Base-by-base conservation (phyloP, 2,888 invertebrate genomes). In the Hyppa rectilinea region DNA sequence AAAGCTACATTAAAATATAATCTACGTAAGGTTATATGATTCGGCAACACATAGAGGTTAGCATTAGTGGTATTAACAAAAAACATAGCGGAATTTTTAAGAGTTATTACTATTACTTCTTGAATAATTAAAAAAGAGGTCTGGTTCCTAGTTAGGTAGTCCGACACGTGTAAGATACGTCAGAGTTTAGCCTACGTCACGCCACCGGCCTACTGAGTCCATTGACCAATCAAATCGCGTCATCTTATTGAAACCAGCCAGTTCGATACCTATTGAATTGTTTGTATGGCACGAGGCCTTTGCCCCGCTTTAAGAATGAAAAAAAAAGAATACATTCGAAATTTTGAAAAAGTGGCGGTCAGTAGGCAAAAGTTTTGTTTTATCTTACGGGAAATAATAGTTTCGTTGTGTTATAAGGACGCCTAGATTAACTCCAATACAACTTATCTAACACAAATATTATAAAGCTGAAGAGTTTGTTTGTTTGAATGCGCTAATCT, bases 51-150 rank as follows among this genome's bases (percentile, higher is more conserved):
- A 20, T 10, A 20, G 20, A 26, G 38, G 23, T n/a, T 45, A 26
- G 17, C 10, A 36, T 58, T 23, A 58, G 17, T n/a, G 20, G 2
- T 2, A 40, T 55, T 17, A 20, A 6, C 17, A 34, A 36, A 38
- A 34, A 52, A 47, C 4, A 0, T 52, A 67, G 5, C 50, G 40
- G 43, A 64, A 26, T 52, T 43, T 66, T n/a, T 64, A n/a, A 26
- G 7, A n/a, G 17, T 0, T 1, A 40, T 26, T 64, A 17, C 4
- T 29, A 47, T 38, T 38, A 50, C 26, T 49, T 64, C 7, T 5
- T 61, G 36, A 47, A 45, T 65, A 47, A n/a, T 60, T 17, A 7
- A 10, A 2, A 23, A 31, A 5, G 12, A 29, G 23, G 34, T 65
- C 43, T 43, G 66, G 66, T 66, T 65, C 26, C 26, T 14, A 20